phyloP scores from a whole-genome alignment of 1,140 invertebrate genomes.

The Zaprionus davidi region DNA sequence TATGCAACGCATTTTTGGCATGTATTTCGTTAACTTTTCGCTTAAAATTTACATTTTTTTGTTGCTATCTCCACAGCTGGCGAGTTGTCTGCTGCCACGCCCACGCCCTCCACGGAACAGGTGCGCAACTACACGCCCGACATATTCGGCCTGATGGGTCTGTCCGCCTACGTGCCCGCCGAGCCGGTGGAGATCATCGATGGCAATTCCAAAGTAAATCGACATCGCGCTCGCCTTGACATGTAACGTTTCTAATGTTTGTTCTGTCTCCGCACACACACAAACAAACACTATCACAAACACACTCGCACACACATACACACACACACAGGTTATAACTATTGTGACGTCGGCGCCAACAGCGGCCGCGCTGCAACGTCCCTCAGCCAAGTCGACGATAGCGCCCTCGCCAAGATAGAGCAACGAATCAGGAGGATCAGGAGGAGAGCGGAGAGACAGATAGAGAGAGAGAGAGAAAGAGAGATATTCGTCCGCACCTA shows the following conservation, averaged over 20 bases:
- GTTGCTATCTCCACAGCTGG: constrained; percentile 30
- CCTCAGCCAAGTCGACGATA: constrained; percentile 68
- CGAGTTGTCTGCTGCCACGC: constrained; percentile 73
- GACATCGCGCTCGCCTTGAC: constrained; percentile 47
- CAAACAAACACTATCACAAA: constrained; percentile 19
- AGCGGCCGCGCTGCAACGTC: constrained; percentile 49
- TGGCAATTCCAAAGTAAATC: constrained; percentile 86
- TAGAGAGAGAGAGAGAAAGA: no score
- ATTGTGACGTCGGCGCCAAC: constrained; percentile 75
- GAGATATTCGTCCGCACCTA: constrained; percentile 28
- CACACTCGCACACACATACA: constrained; percentile 20
- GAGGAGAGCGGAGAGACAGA: neutral
- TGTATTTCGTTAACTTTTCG: neutral
- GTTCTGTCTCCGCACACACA: constrained; percentile 36
- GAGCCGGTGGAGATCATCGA: constrained; percentile 85
- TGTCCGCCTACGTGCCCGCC: constrained; percentile 84
- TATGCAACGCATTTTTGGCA: neutral
- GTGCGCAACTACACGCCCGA: constrained; percentile 79
- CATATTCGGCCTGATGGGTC: constrained; percentile 85
- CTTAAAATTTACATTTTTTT: neutral
- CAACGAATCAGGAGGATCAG: neutral
- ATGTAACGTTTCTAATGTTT: constrained; percentile 58
- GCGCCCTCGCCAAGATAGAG: constrained; percentile 78
- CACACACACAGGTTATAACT: constrained; percentile 75
- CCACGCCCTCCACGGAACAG: constrained; percentile 77